These are phyloP conservation scores for Trochalopteron elliotii DNA, from an alignment of 2,113 vertebrate species.

Conservation along the genomic window DNA sequence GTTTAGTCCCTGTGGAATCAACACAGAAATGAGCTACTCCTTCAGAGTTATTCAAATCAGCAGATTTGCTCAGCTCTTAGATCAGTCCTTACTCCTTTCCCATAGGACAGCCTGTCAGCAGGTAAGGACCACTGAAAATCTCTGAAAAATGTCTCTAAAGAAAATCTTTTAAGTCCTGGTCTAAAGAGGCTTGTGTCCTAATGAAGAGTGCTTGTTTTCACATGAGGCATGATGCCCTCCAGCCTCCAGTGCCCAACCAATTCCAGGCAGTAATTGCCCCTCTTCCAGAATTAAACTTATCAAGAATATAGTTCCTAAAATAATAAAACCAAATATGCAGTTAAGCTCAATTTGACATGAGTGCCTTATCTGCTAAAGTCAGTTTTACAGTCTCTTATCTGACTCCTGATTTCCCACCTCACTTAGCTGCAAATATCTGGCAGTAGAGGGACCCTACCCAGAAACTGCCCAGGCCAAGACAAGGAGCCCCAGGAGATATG, in stretches of 20 bases:
- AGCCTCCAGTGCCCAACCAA: neutral
- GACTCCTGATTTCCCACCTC: neutral
- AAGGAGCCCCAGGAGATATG: neutral
- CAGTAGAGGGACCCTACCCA: neutral
- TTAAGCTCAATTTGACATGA: neutral
- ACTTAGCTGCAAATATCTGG: neutral
- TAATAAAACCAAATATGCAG: neutral
- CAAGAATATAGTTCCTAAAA: neutral
- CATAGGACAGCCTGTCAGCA: neutral
- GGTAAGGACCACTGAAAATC: neutral
- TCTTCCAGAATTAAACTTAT: neutral
- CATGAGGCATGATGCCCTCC: neutral
- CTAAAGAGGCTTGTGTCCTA: neutral
- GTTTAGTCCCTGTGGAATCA: neutral
- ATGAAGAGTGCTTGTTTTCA: neutral
- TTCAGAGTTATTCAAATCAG: neutral
- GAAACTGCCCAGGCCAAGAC: neutral
- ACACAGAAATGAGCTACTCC: neutral
- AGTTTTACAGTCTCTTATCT: neutral
- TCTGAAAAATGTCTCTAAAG: neutral
- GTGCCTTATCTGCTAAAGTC: neutral
- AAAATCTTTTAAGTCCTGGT: neutral
- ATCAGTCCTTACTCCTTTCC: neutral
- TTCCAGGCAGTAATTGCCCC: neutral
- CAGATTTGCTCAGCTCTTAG: neutral